Evolutionary conservation across 2,888 invertebrate genomes (phyloP).

Genomic region (Notodonta ziczac): DNA sequence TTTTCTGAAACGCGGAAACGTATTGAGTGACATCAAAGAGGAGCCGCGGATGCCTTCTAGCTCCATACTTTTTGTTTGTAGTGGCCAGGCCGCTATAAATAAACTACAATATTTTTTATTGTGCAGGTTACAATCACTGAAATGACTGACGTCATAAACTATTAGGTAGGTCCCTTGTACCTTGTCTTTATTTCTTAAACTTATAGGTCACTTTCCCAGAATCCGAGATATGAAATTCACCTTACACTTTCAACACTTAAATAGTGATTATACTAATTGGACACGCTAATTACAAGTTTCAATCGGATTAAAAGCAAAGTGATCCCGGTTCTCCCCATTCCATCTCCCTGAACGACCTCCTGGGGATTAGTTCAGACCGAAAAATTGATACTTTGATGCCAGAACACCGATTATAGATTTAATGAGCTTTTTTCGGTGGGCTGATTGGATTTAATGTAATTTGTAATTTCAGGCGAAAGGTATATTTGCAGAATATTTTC

Average conservation of each 20-base stretch:
- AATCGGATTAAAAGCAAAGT: constrained; percentile 49
- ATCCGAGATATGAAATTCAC: too few relatives aligned
- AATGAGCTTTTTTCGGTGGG: not conserved
- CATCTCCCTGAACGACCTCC: constrained; percentile 20
- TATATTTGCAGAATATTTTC: not conserved
- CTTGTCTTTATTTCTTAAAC: too few relatives aligned
- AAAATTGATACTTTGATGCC: constrained; percentile 1
- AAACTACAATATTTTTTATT: too few relatives aligned
- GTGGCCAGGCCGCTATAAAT: too few relatives aligned
- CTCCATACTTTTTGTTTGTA: too few relatives aligned
- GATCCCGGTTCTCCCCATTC: constrained; percentile 39
- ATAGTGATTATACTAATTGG: constrained; percentile 62
- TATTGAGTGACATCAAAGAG: too few relatives aligned
- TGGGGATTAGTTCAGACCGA: constrained; percentile 21
- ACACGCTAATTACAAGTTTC: constrained; percentile 53
- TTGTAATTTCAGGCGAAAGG: not conserved
- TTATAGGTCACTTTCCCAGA: too few relatives aligned
- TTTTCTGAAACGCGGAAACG: too few relatives aligned
- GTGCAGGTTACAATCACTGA: too few relatives aligned
- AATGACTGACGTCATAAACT: too few relatives aligned
- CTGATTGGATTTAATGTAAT: not conserved
- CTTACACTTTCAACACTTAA: not conserved
- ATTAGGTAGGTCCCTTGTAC: too few relatives aligned
- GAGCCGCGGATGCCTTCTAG: too few relatives aligned
- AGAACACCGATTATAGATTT: constrained; percentile 5